Evolutionary conservation across 2,888 invertebrate genomes (phyloP), one percentile per base, ranked within the genome.

Genomic region (Trichopria drosophilae): DNA sequence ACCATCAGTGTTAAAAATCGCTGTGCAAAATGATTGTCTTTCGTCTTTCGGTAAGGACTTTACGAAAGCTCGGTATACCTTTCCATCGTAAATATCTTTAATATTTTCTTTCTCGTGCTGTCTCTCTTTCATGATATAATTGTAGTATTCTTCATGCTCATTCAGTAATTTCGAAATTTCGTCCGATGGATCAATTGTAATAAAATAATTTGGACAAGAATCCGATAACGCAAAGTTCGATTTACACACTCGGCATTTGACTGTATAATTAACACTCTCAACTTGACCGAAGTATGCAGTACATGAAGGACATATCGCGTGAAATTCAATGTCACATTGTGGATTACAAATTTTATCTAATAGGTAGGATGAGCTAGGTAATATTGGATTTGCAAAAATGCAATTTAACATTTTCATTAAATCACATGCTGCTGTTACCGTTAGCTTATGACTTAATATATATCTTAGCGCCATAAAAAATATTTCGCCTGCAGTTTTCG

Each of bases 51-150:
- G 16, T 28, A 48, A 29, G 24, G 12, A 9, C 18, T 35, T 20
- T 6, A 57, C 46, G 7, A 46, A 45, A 2, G 51, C 16, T 19
- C 50, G 26, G 18, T 54, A 54, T 6, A 18, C 4, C 45, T 37
- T 48, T 1, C 51, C 56, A 48, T 56, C 53, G 42, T 47, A 51
- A 22, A 56, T 51, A 40, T 56, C 53, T 15, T 35, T 19, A 4
- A 55, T 20, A 23, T 15, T 3, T 3, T 43, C 42, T 40, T 31
- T 47, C 3, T 31, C 20, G 39, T 40, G 20, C 9, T 23, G 7
- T 26, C 52, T 45, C 12, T 37, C 41, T 12, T 20, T 23, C 13
- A 40, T 10, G 16, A 50, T 28, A 26, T 40, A 6, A 20, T 24
- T 29, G 35, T 44, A 54, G 41, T 34, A 47, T 9, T 43, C 36